Conservation (phyloP, 2,888 invertebrate species). For the Oxystoma pomonae region DNA sequence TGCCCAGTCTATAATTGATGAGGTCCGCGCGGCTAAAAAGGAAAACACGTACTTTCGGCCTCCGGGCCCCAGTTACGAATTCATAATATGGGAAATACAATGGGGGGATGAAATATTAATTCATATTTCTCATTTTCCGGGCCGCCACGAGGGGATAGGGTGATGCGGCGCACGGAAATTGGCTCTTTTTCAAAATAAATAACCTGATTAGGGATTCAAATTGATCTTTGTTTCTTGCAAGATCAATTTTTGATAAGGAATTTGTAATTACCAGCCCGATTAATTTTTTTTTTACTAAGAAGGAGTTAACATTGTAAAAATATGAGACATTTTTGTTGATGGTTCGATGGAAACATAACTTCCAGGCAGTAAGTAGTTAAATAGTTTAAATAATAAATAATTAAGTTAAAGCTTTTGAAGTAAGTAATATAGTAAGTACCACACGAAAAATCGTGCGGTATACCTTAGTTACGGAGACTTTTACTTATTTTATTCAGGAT, state of each 20-base stretch:
- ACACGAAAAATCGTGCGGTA: no score
- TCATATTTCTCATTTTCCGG: slow-evolving; percentile 46
- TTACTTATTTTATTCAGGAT: no score
- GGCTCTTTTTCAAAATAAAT: slow-evolving; percentile 30
- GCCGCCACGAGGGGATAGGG: slow-evolving; percentile 2
- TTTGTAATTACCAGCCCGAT: no score
- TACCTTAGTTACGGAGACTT: no score
- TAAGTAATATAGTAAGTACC: no score
- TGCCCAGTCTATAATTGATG: slow-evolving; percentile 51
- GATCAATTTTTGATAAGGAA: neutral
- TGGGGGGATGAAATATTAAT: slow-evolving; percentile 50
- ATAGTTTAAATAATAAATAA: no score
- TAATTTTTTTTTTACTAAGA: no score
- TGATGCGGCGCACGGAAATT: slow-evolving; percentile 23
- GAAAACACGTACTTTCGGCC: slow-evolving; percentile 34
- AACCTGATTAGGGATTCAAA: slow-evolving; percentile 20
- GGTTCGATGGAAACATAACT: no score
- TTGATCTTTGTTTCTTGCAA: neutral
- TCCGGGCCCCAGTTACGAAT: slow-evolving; percentile 38
- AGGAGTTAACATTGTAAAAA: no score
- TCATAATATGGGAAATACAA: slow-evolving; percentile 50
- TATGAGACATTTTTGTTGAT: no score
- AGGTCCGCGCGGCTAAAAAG: slow-evolving; percentile 35
- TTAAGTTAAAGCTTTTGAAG: no score
- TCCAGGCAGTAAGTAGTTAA: no score